Percentiles rank a stretch among this genome's conserved stretches.
Evolutionary conservation across 2,888 invertebrate species (phyloP).

Genomic region (Trisateles emortualis): DNA sequence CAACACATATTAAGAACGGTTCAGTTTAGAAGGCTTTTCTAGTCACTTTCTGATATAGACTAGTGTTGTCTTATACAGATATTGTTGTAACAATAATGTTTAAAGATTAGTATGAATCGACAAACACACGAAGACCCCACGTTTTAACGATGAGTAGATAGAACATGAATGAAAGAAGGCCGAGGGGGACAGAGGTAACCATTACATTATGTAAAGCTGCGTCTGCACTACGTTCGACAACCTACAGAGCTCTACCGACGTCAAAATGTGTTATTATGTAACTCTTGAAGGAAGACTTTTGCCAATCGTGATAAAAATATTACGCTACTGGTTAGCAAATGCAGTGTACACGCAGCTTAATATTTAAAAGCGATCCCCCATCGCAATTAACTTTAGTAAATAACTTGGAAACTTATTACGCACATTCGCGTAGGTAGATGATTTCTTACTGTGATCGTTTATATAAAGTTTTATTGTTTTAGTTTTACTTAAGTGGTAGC

Average conservation of each 20-base stretch:
- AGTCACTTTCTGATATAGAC: conserved; percentile 63
- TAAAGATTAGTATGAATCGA: conserved; percentile 9
- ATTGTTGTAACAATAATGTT: conserved; percentile 40
- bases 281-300: neutral
- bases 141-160: conserved; percentile 60
- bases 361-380: conserved; percentile 51
- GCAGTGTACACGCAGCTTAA: conserved; percentile 10
- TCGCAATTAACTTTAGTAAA: conserved; percentile 50
- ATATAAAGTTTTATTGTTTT: conserved; percentile 60
- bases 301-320: neutral
- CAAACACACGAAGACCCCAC: conserved; percentile 28
- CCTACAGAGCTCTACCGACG: neutral
- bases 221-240: conserved; percentile 13
- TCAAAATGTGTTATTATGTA: no score
- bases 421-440: conserved; percentile 84
- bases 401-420: conserved; percentile 76
- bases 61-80: conserved; percentile 42
- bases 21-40: conserved; percentile 50
- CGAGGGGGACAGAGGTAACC: conserved; percentile 34
- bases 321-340: conserved; percentile 1
- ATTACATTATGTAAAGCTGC: conserved; percentile 24
- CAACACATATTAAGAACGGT: conserved; percentile 18
- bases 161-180: conserved; percentile 31
- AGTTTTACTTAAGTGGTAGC: conserved; percentile 49
- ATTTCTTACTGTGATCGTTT: conserved; percentile 84